phyloP scores from a whole-genome alignment of 1,140 invertebrate species.

The Mamestra configurata region DNA sequence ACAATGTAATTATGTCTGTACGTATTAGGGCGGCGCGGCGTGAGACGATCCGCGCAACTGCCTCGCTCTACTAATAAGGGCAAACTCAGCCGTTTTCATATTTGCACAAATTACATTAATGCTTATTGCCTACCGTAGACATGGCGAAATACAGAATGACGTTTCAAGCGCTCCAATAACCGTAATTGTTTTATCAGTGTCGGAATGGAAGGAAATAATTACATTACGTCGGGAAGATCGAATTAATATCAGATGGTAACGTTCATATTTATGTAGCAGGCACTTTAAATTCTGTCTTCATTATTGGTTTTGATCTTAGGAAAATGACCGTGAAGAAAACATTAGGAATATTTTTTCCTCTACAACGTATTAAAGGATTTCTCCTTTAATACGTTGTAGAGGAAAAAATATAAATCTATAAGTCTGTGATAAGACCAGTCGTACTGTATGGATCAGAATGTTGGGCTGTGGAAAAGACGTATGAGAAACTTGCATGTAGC shows the following conservation, averaged over 20 bases:
- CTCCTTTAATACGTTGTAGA: too few species aligned
- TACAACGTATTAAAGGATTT: too few species aligned
- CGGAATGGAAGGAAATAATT: slow-evolving; percentile 45
- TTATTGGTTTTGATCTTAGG: not conserved
- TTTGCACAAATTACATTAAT: slow-evolving; percentile 83
- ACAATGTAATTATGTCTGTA: slow-evolving; percentile 63
- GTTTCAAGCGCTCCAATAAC: slow-evolving; percentile 50
- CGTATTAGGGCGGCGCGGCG: slow-evolving; percentile 54
- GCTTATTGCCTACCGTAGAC: slow-evolving; percentile 69
- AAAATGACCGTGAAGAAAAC: not conserved
- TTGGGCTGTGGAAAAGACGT: too few species aligned
- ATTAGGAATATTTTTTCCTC: not conserved
- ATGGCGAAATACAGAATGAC: slow-evolving; percentile 58
- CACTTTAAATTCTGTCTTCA: not conserved
- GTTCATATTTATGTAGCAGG: slow-evolving; percentile 20
- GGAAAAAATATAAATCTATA: too few species aligned
- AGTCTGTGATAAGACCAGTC: too few species aligned
- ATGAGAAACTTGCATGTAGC: too few species aligned
- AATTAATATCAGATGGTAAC: slow-evolving; percentile 48
- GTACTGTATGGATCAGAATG: too few species aligned
- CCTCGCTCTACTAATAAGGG: slow-evolving; percentile 76
- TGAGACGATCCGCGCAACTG: slow-evolving; percentile 59
- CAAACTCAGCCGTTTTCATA: slow-evolving; percentile 77
- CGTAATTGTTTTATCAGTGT: slow-evolving; percentile 51
- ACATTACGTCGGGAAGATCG: slow-evolving; percentile 45